Evolutionary conservation across 2,888 invertebrate species (phyloP).

Genomic region (Trissolcus japonicus): DNA sequence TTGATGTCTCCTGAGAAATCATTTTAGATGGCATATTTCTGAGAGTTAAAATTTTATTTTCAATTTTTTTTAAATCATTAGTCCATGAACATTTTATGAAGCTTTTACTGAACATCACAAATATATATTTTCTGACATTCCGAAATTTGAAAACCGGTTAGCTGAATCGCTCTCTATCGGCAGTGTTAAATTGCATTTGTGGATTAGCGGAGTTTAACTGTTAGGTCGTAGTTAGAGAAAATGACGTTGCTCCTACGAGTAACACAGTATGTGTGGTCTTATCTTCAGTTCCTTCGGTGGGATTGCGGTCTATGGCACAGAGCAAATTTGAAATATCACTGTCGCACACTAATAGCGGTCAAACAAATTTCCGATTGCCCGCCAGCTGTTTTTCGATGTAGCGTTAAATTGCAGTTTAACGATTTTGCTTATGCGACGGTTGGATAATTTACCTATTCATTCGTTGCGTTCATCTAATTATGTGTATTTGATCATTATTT

Average conservation of each 20-base stretch:
- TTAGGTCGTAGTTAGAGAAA: constrained; percentile 45
- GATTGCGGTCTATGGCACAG: constrained; percentile 48
- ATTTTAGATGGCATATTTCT: constrained; percentile 3
- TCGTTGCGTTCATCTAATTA: too few relatives aligned
- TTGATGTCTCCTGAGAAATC: constrained; percentile 11
- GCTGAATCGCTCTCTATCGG: constrained; percentile 34
- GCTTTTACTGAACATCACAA: too few relatives aligned
- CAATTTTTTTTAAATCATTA: too few relatives aligned
- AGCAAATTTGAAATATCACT: constrained; percentile 56
- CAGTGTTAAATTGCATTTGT: constrained; percentile 51
- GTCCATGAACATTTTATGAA: too few relatives aligned
- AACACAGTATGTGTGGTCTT: constrained; percentile 39
- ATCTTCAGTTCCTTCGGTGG: constrained; percentile 50
- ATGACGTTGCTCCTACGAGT: constrained; percentile 41
- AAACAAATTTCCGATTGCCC: constrained; percentile 46
- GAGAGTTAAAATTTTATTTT: neutral
- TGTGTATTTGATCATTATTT: too few relatives aligned
- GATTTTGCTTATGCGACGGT: neutral
- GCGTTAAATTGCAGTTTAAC: constrained; percentile 30
- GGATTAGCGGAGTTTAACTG: constrained; percentile 53
- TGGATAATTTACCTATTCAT: too few relatives aligned
- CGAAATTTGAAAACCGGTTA: constrained; percentile 38
- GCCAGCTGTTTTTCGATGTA: constrained; percentile 30
- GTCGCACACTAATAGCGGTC: constrained; percentile 38
- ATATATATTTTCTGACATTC: constrained; percentile 32